These are phyloP conservation scores for Coreoperca whiteheadi DNA, from an alignment of 2,113 vertebrate species.

Conservation along the genomic window DNA sequence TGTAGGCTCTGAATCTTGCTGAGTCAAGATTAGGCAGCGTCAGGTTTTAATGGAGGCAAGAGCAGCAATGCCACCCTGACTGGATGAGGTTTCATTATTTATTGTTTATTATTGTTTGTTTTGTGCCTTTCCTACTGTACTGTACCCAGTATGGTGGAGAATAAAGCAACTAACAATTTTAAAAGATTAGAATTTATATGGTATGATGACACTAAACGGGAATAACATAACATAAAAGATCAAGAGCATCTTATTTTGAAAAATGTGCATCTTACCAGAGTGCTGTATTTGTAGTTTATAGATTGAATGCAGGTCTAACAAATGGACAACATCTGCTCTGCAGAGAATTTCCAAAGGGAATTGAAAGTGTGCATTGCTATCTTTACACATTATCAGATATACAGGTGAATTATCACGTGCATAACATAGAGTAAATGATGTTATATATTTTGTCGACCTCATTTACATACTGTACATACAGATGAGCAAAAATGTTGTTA, in stretches of 20 bases:
- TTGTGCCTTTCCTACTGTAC: background rate
- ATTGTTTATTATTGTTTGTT: constrained; percentile 28
- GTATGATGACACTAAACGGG: background rate
- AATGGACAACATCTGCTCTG: background rate
- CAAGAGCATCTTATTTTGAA: too few relatives aligned
- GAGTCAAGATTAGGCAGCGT: constrained; percentile 32
- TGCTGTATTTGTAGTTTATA: background rate
- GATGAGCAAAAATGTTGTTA: too few relatives aligned
- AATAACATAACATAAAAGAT: background rate
- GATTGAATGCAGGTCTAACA: background rate
- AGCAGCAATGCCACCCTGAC: background rate
- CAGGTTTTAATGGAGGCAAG: constrained; percentile 12
- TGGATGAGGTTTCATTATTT: constrained; percentile 9
- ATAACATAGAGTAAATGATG: background rate
- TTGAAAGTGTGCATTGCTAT: background rate
- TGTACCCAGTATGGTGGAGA: constrained; percentile 3
- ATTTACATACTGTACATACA: background rate
- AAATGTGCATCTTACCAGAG: background rate
- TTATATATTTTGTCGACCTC: background rate
- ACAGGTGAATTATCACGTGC: background rate
- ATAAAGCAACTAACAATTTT: background rate
- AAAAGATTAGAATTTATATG: background rate
- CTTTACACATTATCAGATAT: background rate
- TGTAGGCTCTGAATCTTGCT: constrained; percentile 8
- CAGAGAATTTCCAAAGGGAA: background rate